Conservation (phyloP, 2,888 invertebrate genomes). For the Chymomyza procnemis region DNA sequence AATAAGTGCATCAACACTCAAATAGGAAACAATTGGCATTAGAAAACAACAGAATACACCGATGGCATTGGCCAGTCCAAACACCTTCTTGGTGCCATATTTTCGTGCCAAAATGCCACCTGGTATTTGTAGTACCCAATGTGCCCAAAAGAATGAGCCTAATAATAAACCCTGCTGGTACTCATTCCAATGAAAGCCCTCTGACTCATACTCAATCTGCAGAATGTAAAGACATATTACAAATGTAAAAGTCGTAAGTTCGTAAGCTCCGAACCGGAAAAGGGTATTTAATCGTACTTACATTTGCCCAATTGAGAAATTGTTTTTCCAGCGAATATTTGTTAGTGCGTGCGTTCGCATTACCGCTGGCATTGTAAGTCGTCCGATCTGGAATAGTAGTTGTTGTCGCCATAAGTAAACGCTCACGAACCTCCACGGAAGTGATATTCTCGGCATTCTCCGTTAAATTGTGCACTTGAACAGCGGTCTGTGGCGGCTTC, state of each 20-base stretch:
- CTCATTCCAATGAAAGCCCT: slow-evolving; percentile 82
- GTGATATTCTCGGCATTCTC: neutral
- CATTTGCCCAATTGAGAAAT: slow-evolving; percentile 64
- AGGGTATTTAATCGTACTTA: slow-evolving; percentile 42
- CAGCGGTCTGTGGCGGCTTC: neutral
- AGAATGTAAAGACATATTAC: neutral
- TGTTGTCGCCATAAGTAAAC: neutral
- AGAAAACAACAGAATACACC: slow-evolving; percentile 83
- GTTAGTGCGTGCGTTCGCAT: slow-evolving; percentile 14
- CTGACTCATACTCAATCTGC: slow-evolving; percentile 65
- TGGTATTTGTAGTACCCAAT: slow-evolving; percentile 85
- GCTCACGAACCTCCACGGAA: neutral
- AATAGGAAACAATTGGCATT: slow-evolving; percentile 83
- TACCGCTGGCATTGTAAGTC: slow-evolving; percentile 1
- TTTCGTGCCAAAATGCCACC: slow-evolving; percentile 85
- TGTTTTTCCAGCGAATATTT: slow-evolving; percentile 61
- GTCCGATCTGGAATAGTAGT: neutral
- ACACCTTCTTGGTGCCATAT: slow-evolving; percentile 86
- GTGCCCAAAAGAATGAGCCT: slow-evolving; percentile 86
- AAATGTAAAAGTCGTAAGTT: neutral
- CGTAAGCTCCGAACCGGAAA: neutral
- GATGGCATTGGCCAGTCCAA: slow-evolving; percentile 83
- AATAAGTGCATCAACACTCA: slow-evolving; percentile 81
- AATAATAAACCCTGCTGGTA: slow-evolving; percentile 83
- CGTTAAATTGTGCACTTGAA: slow-evolving; percentile 1